phyloP scores from a whole-genome alignment of 2,888 invertebrate genomes.

The Caenorhabditis sp. region DNA sequence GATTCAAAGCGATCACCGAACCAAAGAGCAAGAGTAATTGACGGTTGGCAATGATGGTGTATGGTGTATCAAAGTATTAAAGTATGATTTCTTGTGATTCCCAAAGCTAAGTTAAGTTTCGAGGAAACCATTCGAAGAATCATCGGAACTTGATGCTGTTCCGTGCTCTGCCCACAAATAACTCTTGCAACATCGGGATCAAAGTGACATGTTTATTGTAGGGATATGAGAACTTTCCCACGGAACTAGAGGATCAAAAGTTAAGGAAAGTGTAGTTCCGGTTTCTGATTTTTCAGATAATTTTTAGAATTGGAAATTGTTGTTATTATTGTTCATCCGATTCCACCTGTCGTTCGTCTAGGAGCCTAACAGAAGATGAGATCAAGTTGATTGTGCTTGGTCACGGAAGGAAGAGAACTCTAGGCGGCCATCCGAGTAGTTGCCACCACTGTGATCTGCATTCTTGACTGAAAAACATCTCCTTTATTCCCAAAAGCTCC shows the following conservation, averaged over 20 bases:
- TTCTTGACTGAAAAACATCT: conserved; percentile 6
- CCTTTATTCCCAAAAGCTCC: too few species aligned
- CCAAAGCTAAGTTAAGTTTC: too few species aligned
- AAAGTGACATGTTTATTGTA: background rate
- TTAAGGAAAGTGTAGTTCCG: too few species aligned
- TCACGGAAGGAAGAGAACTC: background rate
- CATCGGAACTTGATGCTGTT: background rate
- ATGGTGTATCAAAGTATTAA: background rate
- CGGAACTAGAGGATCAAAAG: too few species aligned
- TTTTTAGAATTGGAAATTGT: too few species aligned
- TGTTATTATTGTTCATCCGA: background rate
- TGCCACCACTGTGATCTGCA: background rate
- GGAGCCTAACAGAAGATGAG: background rate
- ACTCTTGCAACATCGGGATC: background rate
- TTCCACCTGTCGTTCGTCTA: background rate
- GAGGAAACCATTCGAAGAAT: too few species aligned
- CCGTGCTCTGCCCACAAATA: too few species aligned
- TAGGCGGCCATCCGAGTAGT: background rate
- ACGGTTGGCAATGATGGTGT: background rate
- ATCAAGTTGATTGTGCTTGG: background rate
- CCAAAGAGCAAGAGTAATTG: conserved; percentile 8
- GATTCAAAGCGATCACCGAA: too few species aligned
- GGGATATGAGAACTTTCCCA: too few species aligned
- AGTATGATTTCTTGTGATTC: background rate
- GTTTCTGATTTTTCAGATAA: too few species aligned